Evolutionary conservation across 2,797 vertebrate genomes (phyloP), one percentile per base, ranked within the genome.

Genomic region (Silurus aristotelis): DNA sequence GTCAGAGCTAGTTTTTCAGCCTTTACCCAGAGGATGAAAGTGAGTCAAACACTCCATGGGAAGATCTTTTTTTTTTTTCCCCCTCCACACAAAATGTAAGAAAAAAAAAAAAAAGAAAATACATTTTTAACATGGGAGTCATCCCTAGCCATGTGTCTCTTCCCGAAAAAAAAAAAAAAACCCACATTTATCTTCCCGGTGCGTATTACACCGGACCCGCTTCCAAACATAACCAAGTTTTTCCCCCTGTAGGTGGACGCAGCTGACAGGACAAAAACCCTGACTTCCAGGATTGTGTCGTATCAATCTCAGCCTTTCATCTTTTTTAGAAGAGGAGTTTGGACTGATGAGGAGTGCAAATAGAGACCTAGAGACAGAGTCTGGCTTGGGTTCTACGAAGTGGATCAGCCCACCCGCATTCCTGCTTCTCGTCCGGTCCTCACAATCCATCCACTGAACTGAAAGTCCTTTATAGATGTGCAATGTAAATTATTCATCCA

Each of bases 161-260:
- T 88, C 52, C 48, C 77, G 79, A 80, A 84, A 66, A 88, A 71
- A 64, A 52, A 52, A 52, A 52, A 52, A 52, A 52, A 8, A 8
- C 1, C 6, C 80, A 72, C 71, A 87, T 89, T 78, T 83, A 84
- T 89, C 86, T 81, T 87, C 64, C 83, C 43, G 38, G 71, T 80
- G 86, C 86, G 84, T 67, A 31, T 86, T 87, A 38, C 83, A 61
- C 80, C 79, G 77, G 85, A 87, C 75, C 25, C 61, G 61, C 43
- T 86, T 76, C 86, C 83, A 85, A 87, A 83, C 77, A 56, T n/a
- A 85, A 84, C 88, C 83, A 73, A 81, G 58, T 68, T 77, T 84
- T 87, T 67, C 64, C 82, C 77, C 80, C 87, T 87, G 87, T 80
- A 90, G 89, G 88, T 86, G 76, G 82, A 87, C 12, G 43, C 46